Percentiles rank a stretch among this genome's conserved stretches.
These are phyloP conservation scores for Lepidothrix coronata DNA, from an alignment of 2,113 vertebrate genomes.

Conservation along the genomic window DNA sequence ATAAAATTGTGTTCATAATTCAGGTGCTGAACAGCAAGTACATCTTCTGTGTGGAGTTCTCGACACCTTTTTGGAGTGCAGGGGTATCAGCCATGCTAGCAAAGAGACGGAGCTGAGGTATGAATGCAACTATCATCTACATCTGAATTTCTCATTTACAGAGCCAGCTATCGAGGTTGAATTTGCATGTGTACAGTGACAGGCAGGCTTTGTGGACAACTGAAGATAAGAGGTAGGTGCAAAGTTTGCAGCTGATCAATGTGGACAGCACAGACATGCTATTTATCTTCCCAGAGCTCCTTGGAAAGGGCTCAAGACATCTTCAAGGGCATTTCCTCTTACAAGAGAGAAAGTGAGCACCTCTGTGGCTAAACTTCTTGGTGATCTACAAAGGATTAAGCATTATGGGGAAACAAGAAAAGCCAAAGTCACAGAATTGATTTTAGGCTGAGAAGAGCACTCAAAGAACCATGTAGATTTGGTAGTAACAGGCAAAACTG, in stretches of 20 bases:
- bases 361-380: background rate
- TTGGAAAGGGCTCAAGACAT: background rate
- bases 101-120: background rate
- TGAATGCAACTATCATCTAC: background rate
- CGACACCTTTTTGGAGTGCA: background rate
- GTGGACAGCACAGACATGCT: background rate
- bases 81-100: background rate
- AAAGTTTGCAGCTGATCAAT: constrained; percentile 9
- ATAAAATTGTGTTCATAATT: background rate
- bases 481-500: background rate
- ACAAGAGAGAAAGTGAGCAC: background rate
- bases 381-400: background rate
- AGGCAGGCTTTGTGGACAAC: background rate
- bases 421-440: background rate
- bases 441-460: background rate
- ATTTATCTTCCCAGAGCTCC: background rate
- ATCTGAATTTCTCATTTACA: background rate
- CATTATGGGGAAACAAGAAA: background rate
- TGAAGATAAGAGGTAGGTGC: background rate
- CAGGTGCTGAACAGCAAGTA: background rate
- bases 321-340: constrained; percentile 16
- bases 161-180: background rate
- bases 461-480: background rate
- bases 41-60: background rate
- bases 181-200: background rate